Evolutionary conservation across 2,113 vertebrate species (phyloP), one percentile per base, ranked within the genome.

Genomic region (Gymnobelideus leadbeateri): DNA sequence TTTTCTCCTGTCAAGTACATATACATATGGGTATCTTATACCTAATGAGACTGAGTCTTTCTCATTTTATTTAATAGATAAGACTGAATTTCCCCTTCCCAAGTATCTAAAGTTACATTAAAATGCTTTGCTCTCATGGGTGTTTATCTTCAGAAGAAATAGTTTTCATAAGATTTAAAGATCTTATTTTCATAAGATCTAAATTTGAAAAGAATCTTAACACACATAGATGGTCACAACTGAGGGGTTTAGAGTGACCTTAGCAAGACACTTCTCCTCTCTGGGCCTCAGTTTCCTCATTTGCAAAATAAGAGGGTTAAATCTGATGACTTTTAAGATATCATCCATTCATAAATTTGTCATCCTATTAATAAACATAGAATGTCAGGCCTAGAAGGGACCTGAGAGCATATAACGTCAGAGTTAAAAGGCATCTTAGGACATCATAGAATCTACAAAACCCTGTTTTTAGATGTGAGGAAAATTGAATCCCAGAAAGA

Each of bases 1-100:
- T 28, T 55, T 51, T 7, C 11, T 89, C 91, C 61, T 54, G 51
- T 55, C 26, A 10, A 91, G 37, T 90, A 46, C 93, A 0, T 37
- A 1, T 37, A 54, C 61, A 94, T 96, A 96, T 55, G 94, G 46
- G 91, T 89, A 96, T 93, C 26, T 95, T 95, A 57, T 26, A 14
- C 31, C 92, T 90, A 90, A 90, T 90, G 92, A 91, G 94, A 77
- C 89, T 84, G 77, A 96, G 53, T 47, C 11, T 96, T 89, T 61
- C 89, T 93, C n/a, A 0, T 14, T 90, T 47, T 90, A 2, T 0
- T 28, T 51, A 53, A 77, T 91, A 57, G 93, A 93, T 90, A 16
- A 37, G 51, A 77, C 7, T 49, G 11, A 90, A 92, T 84, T 51
- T 19, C 7, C 52, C n/a, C 9, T n/a, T 28, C 89, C 89, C 16